Conservation (phyloP, 2,113 vertebrate genomes). For the Regulus satrapa region DNA sequence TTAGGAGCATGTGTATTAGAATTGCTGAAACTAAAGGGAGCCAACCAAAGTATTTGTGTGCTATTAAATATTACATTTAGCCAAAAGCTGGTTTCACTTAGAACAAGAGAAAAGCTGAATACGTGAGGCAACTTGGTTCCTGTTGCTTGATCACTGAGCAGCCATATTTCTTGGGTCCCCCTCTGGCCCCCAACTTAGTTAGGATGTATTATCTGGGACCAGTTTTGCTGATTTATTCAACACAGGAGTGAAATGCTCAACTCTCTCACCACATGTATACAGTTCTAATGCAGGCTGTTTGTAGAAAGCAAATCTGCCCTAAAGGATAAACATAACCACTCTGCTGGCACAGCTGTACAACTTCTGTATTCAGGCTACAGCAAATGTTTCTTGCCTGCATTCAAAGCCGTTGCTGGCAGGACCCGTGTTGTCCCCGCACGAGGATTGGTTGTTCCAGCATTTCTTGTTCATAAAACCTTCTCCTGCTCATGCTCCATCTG, state of each 20-base stretch:
- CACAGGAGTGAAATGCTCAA: neutral
- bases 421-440: neutral
- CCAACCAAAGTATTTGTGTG: neutral
- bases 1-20: neutral
- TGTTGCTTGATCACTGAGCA: neutral
- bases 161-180: neutral
- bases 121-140: neutral
- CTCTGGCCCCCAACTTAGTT: neutral
- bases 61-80: neutral
- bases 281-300: conserved; percentile 42
- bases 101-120: neutral
- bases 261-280: neutral
- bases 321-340: conserved; percentile 45
- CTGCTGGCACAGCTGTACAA: conserved; percentile 54
- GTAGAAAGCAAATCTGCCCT: conserved; percentile 58
- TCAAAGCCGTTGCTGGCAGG: conserved; percentile 36
- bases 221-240: neutral
- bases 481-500: conserved; percentile 49
- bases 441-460: neutral
- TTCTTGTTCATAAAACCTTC: conserved; percentile 7
- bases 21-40: neutral
- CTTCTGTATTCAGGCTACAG: conserved; percentile 43
- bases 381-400: conserved; percentile 46
- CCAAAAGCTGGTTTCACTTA: neutral
- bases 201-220: neutral